Base-by-base conservation (phyloP, 2,797 vertebrate genomes). In the Poecilia wingei region DNA sequence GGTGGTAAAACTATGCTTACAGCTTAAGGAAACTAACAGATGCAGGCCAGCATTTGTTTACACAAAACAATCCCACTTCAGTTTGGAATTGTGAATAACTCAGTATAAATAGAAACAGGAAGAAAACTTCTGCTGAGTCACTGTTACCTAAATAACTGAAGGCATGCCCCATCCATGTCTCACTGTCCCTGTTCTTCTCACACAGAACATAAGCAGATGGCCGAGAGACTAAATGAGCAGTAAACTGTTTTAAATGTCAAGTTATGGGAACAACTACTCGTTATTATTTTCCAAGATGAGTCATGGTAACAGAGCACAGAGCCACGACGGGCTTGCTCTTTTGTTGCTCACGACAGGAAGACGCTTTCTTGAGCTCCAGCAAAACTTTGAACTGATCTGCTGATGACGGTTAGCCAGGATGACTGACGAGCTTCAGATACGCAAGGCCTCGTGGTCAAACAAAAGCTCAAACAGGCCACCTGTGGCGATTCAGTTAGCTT, bases 51-150 rank as follows among this genome's bases (percentile, higher is more conserved):
- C 36, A 79, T 77, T 82, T 78, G 28, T 84, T 85, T 72, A 57
- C 45, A 74, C 57, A 77, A 85, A 85, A 78, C 57, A 55, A 57
- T 28, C 68, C 78, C 76, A 81, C 70, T 80, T 69, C 49, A 85
- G 84, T 88, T 87, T 45, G 85, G 83, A 75, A 85, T 57, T 79
- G 72, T 83, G 86, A 90, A 89, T 89, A 84, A 83, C 43, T 82
- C 80, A 16, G 36, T 91, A 93, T 94, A 91, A 89, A 89, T 89
- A 93, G 92, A 87, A 89, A 83, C 84, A 91, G 90, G 90, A 93
- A 89, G 82, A 41, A 5, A 83, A 85, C 76, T 79, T 85, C 82
- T 90, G 85, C 87, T 92, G 88, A 93, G 83, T 92, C 91, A 93
- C 88, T 84, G 82, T 81, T 73, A 90, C 88, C 93, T 84, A 85